phyloP scores from a whole-genome alignment of 2,888 invertebrate species.

The Penaeus monodon region DNA sequence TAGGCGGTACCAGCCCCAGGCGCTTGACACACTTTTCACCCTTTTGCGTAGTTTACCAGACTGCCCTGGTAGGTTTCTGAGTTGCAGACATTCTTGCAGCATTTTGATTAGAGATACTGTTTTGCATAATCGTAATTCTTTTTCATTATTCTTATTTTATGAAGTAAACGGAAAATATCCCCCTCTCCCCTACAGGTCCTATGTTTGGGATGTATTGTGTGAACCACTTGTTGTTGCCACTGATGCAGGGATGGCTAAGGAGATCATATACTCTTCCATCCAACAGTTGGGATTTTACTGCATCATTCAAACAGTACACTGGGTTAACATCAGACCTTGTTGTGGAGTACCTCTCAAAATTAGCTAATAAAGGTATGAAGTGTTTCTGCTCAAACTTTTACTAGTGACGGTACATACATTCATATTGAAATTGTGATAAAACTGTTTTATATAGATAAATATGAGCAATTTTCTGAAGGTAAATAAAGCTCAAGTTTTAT shows the following conservation, averaged over 20 bases:
- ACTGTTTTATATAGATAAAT: no score
- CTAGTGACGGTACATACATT: background rate
- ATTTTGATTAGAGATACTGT: no score
- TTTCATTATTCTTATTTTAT: no score
- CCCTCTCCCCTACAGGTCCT: constrained; percentile 75
- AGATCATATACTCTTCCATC: constrained; percentile 76
- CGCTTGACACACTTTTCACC: constrained; percentile 89
- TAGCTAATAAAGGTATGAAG: constrained; percentile 29
- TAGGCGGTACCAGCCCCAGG: constrained; percentile 83
- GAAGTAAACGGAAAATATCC: background rate
- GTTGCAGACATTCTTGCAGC: no score
- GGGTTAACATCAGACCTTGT: constrained; percentile 92
- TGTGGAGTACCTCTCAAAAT: constrained; percentile 79
- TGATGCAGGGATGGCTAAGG: constrained; percentile 93
- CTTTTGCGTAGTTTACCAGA: constrained; percentile 82
- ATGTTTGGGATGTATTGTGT: constrained; percentile 92
- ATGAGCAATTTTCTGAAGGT: no score
- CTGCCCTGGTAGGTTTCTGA: constrained; percentile 75
- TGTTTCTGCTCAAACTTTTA: background rate
- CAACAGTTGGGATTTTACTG: constrained; percentile 92
- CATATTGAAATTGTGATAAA: background rate
- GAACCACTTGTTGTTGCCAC: constrained; percentile 90
- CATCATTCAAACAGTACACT: constrained; percentile 94
- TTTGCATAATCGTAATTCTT: background rate
- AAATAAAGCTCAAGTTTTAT: no score